Evolutionary conservation across 2,888 invertebrate species (phyloP), one percentile per base, ranked within the genome.

Genomic region (Erannis defoliaria): DNA sequence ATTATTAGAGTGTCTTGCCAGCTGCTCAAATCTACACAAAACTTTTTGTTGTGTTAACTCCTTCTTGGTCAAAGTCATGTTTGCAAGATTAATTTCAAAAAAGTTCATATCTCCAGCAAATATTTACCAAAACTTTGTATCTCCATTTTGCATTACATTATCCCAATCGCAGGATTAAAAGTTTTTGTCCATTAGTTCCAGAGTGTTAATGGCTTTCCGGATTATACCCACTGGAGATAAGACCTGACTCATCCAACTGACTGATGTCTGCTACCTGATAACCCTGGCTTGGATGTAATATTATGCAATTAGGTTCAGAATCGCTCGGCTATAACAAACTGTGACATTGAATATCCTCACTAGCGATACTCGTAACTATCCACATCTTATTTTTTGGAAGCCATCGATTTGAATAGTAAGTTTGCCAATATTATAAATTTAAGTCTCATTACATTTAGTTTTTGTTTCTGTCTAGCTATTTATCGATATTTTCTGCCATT

Each of bases 161-260:
- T 84, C 80, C 73, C 76, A 71, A 70, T 79, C 53, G 68, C 74
- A 77, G 89, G 91, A 90, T 92, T 91, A 90, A 74, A 77, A 74
- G 85, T 92, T 92, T 91, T 90, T 90, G 91, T 91, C 92, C 92
- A 92, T 92, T 92, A 91, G 85, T 55, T 59, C 37, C 35, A 85
- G 85, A 88, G 89, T 91, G 90, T 91, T 90, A 91, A 90, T 89
- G 91, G 89, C 70, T 81, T 82, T 78, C 83, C 81, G 90, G 90
- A 90, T 90, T 90, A 92, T 86, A 81, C 16, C 57, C 31, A 56
- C 78, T 33, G 35, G 33, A 63, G 68, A 70, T 70, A 70, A 65
- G 51, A 73, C 76, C 18, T 86, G 87, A 88, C 81, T 88, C 89
- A 88, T 71, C 68, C 75, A 71, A 74, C 75, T 84, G 86, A 84